Evolutionary conservation across 2,113 vertebrate genomes (phyloP).

Genomic region (Galeopterus variegatus): DNA sequence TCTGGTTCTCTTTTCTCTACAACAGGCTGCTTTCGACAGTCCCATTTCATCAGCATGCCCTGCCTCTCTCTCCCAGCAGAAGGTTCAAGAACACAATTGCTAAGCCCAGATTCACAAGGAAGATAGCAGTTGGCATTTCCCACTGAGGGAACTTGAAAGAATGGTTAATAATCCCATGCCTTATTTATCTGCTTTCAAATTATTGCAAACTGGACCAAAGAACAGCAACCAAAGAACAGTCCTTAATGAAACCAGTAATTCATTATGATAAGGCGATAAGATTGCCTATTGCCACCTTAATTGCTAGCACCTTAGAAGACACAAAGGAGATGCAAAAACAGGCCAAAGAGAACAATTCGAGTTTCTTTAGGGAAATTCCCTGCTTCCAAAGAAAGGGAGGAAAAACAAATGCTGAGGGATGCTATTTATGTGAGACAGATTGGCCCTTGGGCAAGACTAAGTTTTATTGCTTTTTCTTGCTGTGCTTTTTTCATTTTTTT

Average conservation of each 20-base stretch:
- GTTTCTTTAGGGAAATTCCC: constrained; percentile 44
- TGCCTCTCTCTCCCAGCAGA: background rate
- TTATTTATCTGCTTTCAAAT: constrained; percentile 76
- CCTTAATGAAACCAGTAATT: constrained; percentile 75
- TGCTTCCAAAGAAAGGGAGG: background rate
- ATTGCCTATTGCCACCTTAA: constrained; percentile 68
- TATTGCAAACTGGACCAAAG: constrained; percentile 71
- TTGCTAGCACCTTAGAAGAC: constrained; percentile 42
- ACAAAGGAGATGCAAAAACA: constrained; percentile 56
- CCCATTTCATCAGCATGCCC: background rate
- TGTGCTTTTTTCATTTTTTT: background rate
- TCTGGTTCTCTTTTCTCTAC: background rate
- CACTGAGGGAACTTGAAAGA: constrained; percentile 63
- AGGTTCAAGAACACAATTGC: constrained; percentile 52
- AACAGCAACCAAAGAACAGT: background rate
- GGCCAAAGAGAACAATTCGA: background rate
- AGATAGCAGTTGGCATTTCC: constrained; percentile 70
- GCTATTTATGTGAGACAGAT: background rate
- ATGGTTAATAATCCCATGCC: constrained; percentile 24
- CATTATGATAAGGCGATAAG: constrained; percentile 77
- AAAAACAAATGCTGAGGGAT: background rate
- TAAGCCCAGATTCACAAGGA: background rate
- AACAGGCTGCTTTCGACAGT: background rate
- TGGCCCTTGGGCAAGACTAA: background rate
- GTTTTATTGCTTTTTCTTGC: background rate